These are phyloP conservation scores for Sebastes vulpes DNA, from an alignment of 2,797 vertebrate genomes.

Conservation along the genomic window DNA sequence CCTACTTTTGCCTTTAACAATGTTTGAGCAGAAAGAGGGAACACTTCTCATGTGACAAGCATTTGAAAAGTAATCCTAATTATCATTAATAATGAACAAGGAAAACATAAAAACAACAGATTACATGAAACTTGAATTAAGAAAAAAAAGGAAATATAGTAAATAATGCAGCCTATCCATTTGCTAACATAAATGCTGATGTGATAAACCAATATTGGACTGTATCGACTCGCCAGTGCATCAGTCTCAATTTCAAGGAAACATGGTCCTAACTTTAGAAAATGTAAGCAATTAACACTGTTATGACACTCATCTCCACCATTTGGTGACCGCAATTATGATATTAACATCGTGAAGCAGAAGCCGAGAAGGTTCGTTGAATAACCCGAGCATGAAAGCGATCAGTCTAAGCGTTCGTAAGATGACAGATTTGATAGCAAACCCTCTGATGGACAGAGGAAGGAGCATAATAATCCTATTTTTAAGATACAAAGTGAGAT, in stretches of 20 bases:
- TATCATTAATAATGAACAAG: too few relatives aligned
- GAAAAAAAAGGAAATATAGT: background rate
- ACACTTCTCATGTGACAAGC: background rate
- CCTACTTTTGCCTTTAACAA: background rate
- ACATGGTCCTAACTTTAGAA: background rate
- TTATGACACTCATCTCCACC: background rate
- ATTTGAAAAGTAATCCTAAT: background rate
- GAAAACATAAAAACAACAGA: background rate
- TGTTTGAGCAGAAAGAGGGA: background rate
- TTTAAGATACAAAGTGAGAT: background rate
- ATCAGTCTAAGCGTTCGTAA: background rate
- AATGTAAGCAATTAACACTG: background rate
- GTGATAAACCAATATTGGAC: background rate
- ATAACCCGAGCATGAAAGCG: background rate
- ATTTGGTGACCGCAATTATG: background rate
- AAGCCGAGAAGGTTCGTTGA: background rate
- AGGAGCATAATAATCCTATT: background rate
- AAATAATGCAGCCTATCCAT: background rate
- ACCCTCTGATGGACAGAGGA: too few relatives aligned
- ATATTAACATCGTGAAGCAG: background rate
- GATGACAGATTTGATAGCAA: background rate
- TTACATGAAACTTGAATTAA: background rate
- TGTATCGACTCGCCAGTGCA: background rate
- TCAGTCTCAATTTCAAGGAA: background rate
- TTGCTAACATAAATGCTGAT: background rate